A percentile compares a stretch with the other conserved stretches of the same genome.
Evolutionary conservation across 2,888 invertebrate species (phyloP).

Genomic region (Pharmacophagus antenor): DNA sequence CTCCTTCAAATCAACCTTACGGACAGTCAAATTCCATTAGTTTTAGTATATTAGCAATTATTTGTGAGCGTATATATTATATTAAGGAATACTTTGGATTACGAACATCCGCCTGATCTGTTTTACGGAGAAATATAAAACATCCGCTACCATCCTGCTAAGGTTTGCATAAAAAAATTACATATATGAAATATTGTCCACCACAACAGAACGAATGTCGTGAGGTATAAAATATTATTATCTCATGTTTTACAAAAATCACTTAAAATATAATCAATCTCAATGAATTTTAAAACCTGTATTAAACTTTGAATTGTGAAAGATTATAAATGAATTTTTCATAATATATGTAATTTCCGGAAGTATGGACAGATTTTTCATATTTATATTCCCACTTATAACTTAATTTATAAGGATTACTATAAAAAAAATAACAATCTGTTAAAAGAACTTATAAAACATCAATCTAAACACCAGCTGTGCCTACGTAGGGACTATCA

Average conservation of each 20-base stretch:
- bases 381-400: neutral
- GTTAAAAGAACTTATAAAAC: neutral
- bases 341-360: neutral
- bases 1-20: too few relatives aligned
- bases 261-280: neutral
- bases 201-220: neutral
- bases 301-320: too few relatives aligned
- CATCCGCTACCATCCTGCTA: neutral
- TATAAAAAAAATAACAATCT: neutral
- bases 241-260: neutral
- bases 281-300: too few relatives aligned
- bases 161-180: neutral
- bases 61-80: too few relatives aligned
- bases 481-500: neutral
- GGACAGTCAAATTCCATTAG: neutral
- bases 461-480: neutral
- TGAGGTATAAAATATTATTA: neutral
- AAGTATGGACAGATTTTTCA: too few relatives aligned
- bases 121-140: neutral
- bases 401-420: neutral
- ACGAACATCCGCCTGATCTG: neutral
- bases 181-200: neutral
- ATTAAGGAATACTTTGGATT: neutral
- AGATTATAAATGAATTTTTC: neutral
- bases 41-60: neutral